Percentiles rank a stretch among this genome's conserved stretches.
phyloP scores from a whole-genome alignment of 2,797 vertebrate genomes.

The Tympanoctomys barrerae region DNA sequence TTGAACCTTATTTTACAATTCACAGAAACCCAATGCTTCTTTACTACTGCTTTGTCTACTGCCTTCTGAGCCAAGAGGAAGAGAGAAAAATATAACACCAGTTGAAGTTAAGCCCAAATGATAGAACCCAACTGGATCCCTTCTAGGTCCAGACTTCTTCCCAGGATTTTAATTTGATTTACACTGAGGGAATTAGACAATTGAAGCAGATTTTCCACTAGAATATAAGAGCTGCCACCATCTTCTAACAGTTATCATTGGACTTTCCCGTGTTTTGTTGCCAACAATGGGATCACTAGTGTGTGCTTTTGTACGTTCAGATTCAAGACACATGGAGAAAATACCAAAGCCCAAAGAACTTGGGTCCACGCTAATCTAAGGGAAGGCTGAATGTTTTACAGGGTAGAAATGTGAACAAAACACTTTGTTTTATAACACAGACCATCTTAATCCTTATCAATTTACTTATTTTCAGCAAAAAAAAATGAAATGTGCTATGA shows the following conservation, averaged over 20 bases:
- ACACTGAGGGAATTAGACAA: neutral
- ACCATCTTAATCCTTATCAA: neutral
- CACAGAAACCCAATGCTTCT: neutral
- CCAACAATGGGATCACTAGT: neutral
- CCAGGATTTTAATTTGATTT: neutral
- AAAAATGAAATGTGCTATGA: neutral
- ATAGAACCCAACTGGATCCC: neutral
- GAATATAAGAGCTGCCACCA: neutral
- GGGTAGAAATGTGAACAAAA: neutral
- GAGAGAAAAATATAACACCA: neutral
- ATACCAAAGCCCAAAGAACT: neutral
- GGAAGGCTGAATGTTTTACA: neutral
- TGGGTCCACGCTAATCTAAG: neutral
- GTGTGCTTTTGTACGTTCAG: neutral
- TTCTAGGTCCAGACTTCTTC: neutral
- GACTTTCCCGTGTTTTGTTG: neutral
- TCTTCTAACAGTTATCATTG: neutral
- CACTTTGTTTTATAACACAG: neutral
- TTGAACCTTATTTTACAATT: neutral
- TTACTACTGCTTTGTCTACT: neutral
- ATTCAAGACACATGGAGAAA: neutral
- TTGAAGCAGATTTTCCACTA: neutral
- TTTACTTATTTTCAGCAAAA: neutral
- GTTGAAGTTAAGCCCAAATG: neutral
- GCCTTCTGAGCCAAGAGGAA: neutral